Conservation (phyloP, 2,888 invertebrate genomes). For the Perizoma flavofasciatum region DNA sequence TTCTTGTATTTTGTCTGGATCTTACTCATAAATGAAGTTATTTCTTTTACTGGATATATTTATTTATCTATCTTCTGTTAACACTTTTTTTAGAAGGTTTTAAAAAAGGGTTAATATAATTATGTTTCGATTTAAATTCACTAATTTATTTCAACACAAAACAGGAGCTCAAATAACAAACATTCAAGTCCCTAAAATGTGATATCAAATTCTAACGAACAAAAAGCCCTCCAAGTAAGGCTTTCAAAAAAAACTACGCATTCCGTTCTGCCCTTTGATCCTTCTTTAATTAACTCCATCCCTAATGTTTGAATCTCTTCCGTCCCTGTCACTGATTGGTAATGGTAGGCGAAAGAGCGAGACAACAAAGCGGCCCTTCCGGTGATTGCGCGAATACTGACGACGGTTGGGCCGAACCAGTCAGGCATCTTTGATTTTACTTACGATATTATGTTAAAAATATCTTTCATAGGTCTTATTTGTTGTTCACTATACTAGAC, state of each 20-base stretch:
- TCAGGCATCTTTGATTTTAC: conserved; percentile 23
- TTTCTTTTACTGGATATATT: too few relatives aligned
- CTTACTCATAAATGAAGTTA: too few relatives aligned
- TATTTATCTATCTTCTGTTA: too few relatives aligned
- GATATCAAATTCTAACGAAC: conserved; percentile 28
- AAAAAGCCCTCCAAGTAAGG: conserved; percentile 29
- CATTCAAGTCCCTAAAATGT: conserved; percentile 7
- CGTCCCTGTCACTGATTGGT: conserved; percentile 26
- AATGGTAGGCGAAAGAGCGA: conserved; percentile 26
- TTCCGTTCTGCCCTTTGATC: conserved; percentile 36
- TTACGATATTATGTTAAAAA: neutral
- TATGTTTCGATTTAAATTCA: neutral
- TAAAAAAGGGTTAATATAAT: conserved; percentile 2
- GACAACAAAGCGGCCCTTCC: conserved; percentile 30
- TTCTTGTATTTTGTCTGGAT: too few relatives aligned
- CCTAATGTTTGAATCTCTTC: conserved; percentile 20
- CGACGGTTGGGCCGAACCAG: conserved; percentile 15
- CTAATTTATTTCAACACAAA: conserved; percentile 9
- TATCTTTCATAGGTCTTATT: neutral
- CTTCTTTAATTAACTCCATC: conserved; percentile 36
- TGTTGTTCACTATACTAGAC: too few relatives aligned
- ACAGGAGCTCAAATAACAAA: conserved; percentile 10
- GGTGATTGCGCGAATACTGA: conserved; percentile 29
- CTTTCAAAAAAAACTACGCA: conserved; percentile 32
- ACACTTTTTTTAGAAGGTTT: too few relatives aligned